Evolutionary conservation across 92 coral and sea anemone species (phyloP), one percentile per base, ranked within the genome.

Genomic region (Palythoa caribaeorum): DNA sequence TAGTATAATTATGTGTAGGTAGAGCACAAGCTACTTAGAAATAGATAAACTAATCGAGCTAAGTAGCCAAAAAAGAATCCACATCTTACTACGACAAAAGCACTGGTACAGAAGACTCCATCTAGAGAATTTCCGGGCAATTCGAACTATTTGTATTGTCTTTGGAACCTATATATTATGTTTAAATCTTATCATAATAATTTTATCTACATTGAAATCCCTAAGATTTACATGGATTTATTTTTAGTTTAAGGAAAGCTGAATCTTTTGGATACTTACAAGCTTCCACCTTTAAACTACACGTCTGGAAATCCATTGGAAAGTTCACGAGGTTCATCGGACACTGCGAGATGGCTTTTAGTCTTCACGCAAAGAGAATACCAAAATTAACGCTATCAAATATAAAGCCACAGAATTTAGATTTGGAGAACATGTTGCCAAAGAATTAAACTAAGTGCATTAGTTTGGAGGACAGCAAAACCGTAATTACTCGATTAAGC

Each of bases 271-370:
- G 12, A 75, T 76, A 74, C 98, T 94, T 91, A 94, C 98, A 94
- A 74, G 98, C 98, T 69, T 94, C 98, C 85, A 94, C 92, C 87
- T 88, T 94, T 13, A 94, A 87, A 11, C 38, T 77, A 60, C 98
- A 94, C 28, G 89, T 94, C 78, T 94, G 98, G 44, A 85, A 89
- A 65, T 94, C 98, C 98, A 94, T 94, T 3, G 98, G 98, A 62
- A 94, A 94, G 81, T 93, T 84, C 17, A 88, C 74, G 40, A 94
- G 89, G 73, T 94, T 84, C 98, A 94, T 94, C 2, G 96, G 92
- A 76, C 98, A 94, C 90, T 94, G 98, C 3, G 98, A 91, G 28
- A 90, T 94, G 37, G 94, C 92, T 74, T 94, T 94, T 7, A 94
- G 90, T 80, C 98, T 94, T 57, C 11, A 78, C 14, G 8, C 38